Evolutionary conservation across 2,797 vertebrate genomes (phyloP).

Genomic region (Protosalanx chinensis): DNA sequence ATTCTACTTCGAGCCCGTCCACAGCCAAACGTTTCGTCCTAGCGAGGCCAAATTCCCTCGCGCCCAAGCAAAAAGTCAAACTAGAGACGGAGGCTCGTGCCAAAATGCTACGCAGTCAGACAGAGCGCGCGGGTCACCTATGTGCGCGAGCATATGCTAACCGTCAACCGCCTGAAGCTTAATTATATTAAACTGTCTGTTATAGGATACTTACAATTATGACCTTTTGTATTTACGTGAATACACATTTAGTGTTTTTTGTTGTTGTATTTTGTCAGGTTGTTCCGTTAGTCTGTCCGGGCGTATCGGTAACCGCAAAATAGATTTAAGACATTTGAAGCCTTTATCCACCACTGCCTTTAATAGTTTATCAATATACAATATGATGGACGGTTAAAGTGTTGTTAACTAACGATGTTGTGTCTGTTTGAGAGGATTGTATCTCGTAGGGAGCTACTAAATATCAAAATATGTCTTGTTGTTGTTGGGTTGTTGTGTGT

Average conservation of each 20-base stretch:
- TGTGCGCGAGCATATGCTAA: not conserved
- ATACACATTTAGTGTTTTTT: no score
- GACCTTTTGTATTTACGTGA: no score
- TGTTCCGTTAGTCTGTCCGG: no score
- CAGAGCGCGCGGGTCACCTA: not conserved
- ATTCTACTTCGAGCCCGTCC: slow-evolving; percentile 17
- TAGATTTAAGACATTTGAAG: not conserved
- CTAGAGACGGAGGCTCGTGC: not conserved
- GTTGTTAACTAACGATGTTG: not conserved
- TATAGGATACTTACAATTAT: no score
- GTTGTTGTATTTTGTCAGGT: not conserved
- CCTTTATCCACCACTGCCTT: not conserved
- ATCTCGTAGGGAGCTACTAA: not conserved
- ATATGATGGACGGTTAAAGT: not conserved
- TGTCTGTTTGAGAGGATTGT: not conserved
- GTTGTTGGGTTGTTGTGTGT: slow-evolving; percentile 31
- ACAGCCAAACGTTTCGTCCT: slow-evolving; percentile 20
- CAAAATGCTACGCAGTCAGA: slow-evolving; percentile 2
- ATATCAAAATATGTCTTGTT: not conserved
- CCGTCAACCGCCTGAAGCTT: not conserved
- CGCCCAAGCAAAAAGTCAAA: slow-evolving; percentile 17
- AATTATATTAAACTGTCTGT: not conserved
- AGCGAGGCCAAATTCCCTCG: slow-evolving; percentile 1
- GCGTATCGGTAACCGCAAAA: not conserved
- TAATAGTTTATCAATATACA: not conserved